Evolutionary conservation across 2,888 invertebrate genomes (phyloP).

Genomic region (Pachydiplax longipennis): DNA sequence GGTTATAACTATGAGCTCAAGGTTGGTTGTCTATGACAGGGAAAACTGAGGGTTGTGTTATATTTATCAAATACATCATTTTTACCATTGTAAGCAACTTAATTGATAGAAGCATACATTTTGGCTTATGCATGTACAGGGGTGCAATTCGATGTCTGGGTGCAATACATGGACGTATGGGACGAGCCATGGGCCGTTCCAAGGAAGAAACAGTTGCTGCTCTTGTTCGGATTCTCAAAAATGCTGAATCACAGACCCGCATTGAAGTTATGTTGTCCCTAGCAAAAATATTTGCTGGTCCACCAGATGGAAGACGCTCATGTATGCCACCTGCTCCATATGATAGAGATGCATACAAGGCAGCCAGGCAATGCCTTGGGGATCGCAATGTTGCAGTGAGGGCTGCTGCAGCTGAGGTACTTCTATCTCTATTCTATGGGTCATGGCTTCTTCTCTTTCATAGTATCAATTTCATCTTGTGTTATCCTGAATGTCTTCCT

Average conservation of each 20-base stretch:
- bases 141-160: slow-evolving; percentile 96
- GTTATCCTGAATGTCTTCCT: too few relatives aligned
- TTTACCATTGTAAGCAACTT: not conserved
- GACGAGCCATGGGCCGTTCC: slow-evolving; percentile 97
- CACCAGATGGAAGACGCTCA: slow-evolving; percentile 4
- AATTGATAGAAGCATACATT: not conserved
- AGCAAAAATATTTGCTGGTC: slow-evolving; percentile 76
- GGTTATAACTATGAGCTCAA: too few relatives aligned
- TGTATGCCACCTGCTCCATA: not conserved
- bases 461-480: too few relatives aligned
- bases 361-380: slow-evolving; percentile 84
- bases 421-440: too few relatives aligned
- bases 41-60: too few relatives aligned
- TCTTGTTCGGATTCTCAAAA: slow-evolving; percentile 86
- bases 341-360: slow-evolving; percentile 69
- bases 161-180: slow-evolving; percentile 96
- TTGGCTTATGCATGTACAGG: slow-evolving; percentile 63
- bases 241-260: slow-evolving; percentile 94
- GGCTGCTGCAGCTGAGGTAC: slow-evolving; percentile 84
- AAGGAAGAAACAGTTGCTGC: slow-evolving; percentile 98
- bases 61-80: not conserved
- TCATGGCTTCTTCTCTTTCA: too few relatives aligned
- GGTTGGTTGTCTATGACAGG: too few relatives aligned
- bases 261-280: slow-evolving; percentile 97
- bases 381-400: slow-evolving; percentile 94